Percentiles rank a stretch among this genome's conserved stretches.
Conservation (phyloP, 2,888 invertebrate species). For the Melangyna quadrimaculata region DNA sequence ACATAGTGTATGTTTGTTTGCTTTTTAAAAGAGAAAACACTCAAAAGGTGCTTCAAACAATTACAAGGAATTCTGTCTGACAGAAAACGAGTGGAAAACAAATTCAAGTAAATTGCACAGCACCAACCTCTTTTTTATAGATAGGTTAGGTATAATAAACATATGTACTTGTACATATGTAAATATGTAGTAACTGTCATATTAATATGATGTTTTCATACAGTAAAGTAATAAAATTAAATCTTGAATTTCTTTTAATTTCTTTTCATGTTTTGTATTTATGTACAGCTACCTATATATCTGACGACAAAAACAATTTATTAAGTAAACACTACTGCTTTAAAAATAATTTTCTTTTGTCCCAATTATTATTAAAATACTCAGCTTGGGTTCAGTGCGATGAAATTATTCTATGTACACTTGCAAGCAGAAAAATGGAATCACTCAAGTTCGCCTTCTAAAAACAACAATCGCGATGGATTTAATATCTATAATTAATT, state of each 20-base stretch:
- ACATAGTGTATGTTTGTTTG: constrained; percentile 20
- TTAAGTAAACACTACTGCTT: too few relatives aligned
- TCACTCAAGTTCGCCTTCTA: too few relatives aligned
- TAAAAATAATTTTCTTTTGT: not conserved
- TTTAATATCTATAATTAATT: too few relatives aligned
- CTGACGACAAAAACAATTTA: too few relatives aligned
- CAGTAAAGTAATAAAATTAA: too few relatives aligned
- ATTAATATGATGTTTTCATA: too few relatives aligned
- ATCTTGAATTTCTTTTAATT: not conserved
- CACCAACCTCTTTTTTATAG: not conserved
- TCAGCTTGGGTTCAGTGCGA: not conserved
- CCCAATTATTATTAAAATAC: not conserved
- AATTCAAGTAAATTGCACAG: not conserved
- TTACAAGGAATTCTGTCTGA: constrained; percentile 4
- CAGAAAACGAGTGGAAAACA: not conserved
- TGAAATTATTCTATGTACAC: too few relatives aligned
- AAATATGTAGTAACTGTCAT: too few relatives aligned
- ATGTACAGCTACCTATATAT: too few relatives aligned
- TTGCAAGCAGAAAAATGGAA: too few relatives aligned
- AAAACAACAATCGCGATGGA: too few relatives aligned
- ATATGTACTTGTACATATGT: not conserved
- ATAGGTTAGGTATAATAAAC: not conserved
- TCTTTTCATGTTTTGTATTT: not conserved
- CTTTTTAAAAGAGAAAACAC: constrained; percentile 34
- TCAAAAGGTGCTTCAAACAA: constrained; percentile 4